Percentiles rank a stretch among this genome's conserved stretches.
Conservation (phyloP, 2,797 vertebrate species). For the Tragelaphus oryx region DNA sequence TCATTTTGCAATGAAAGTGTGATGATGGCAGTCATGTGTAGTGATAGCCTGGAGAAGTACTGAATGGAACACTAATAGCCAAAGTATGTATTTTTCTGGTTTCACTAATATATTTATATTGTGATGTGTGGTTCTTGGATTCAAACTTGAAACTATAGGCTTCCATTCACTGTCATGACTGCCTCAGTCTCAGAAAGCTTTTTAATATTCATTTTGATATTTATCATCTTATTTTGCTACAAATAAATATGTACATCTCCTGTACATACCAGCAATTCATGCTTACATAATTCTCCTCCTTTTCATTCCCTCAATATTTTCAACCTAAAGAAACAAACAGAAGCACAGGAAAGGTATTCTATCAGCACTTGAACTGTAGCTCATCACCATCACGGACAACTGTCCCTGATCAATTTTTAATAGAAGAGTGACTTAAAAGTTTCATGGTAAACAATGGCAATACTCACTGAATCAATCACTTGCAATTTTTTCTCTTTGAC, state of each 20-base stretch:
- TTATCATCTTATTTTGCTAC: not conserved
- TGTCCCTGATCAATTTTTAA: not conserved
- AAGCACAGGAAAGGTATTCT: not conserved
- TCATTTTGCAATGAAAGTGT: fast-evolving
- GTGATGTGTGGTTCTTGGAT: not conserved
- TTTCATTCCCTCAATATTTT: not conserved
- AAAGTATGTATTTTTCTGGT: not conserved
- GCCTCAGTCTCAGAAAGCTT: not conserved
- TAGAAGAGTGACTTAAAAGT: not conserved
- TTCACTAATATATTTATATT: not conserved
- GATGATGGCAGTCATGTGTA: fast-evolving
- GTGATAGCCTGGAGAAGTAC: not conserved
- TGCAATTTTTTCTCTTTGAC: not conserved
- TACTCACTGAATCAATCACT: not conserved
- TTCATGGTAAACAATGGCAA: not conserved
- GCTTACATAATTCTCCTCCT: not conserved
- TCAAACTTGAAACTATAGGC: not conserved
- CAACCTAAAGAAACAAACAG: not conserved
- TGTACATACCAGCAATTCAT: not conserved
- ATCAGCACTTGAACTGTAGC: not conserved
- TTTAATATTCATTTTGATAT: not conserved
- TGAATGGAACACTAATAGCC: not conserved
- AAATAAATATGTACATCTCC: not conserved
- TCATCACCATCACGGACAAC: not conserved
- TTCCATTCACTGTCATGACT: not conserved